A percentile compares a stretch with the other conserved stretches of the same genome.
Evolutionary conservation across 1,140 invertebrate genomes (phyloP).

Genomic region (Drosophila repleta): DNA sequence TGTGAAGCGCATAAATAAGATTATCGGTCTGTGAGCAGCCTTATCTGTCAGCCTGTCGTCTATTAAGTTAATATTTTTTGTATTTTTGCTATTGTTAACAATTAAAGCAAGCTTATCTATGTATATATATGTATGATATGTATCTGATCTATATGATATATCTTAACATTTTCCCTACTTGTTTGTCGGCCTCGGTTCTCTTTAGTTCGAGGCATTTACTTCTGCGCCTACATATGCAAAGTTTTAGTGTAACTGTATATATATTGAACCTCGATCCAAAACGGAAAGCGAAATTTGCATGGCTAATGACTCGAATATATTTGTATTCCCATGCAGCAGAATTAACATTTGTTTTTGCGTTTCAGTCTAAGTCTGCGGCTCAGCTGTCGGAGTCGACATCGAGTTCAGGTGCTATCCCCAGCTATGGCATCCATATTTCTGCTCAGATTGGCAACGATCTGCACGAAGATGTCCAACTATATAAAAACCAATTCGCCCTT

Average conservation of each 20-base stretch:
- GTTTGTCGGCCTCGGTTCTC: not conserved
- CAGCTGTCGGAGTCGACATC: slow-evolving; percentile 44
- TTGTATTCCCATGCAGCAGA: slow-evolving; percentile 14
- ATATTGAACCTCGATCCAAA: slow-evolving; percentile 31
- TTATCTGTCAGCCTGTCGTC: no score
- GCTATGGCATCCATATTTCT: slow-evolving; percentile 62
- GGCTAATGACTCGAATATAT: slow-evolving; percentile 41
- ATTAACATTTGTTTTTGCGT: slow-evolving; percentile 15
- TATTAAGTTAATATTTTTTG: slow-evolving; percentile 25
- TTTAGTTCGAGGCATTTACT: not conserved
- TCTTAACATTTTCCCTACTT: not conserved
- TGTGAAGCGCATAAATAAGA: slow-evolving; percentile 78
- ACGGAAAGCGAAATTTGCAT: slow-evolving; percentile 53
- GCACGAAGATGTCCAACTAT: slow-evolving; percentile 61
- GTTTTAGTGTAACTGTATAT: not conserved
- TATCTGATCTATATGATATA: not conserved
- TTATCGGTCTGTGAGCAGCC: slow-evolving; percentile 58
- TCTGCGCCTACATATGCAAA: not conserved
- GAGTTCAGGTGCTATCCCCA: slow-evolving; percentile 5
- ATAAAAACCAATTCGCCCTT: slow-evolving; percentile 69
- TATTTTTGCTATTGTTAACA: slow-evolving; percentile 20
- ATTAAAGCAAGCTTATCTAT: slow-evolving; percentile 10
- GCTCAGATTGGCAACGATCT: slow-evolving; percentile 51
- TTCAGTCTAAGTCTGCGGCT: slow-evolving; percentile 1
- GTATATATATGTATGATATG: not conserved